Base-by-base conservation (phyloP, 2,888 invertebrate genomes). In the Hypomecis punctinalis region DNA sequence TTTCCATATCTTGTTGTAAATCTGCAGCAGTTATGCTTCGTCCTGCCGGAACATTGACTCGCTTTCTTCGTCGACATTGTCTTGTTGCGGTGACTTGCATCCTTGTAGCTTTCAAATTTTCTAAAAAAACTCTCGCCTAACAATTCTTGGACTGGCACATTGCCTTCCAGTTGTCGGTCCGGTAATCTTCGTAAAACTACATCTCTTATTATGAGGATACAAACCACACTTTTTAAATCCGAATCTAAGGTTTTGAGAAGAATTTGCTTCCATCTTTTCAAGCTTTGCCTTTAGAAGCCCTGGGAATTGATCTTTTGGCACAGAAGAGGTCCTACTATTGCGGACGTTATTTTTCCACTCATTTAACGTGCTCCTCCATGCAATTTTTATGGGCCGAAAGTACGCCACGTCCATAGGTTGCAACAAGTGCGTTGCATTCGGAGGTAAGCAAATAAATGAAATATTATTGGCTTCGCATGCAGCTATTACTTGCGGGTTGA, bases 331-430 rank as follows among this genome's bases (percentile, higher is more conserved):
- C 5, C 9, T 39, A 39, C 1, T 39, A 5, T 9, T 9, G 1
- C 51, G 51, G 10, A 60, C 61, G 54, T 57, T 51, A 54, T 55
- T 63, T 60, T 70, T 72, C 70, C 65, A 68, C 53, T 64, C 56
- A 36, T 62, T 67, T 62, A 71, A 61, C 42, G 55, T 52, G 39
- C 68, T 58, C 42, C 71, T 61, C 71, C 71, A 68, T 46, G 68
- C 71, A 39, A 60, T 64, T 61, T 69, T 70, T 58, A 71, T 66
- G 11, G 67, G 69, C 7, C 67, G 54, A 60, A 71, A 71, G 53
- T 66, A 72, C 39, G 64, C 55, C n/a, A 71, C 69, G 49, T 69
- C 68, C 40, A 70, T 63, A 43, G 69, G 69, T 62, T 71, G 71
- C 35, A 60, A 51, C 23, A 69, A 55, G 57, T 68, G 68, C 13